phyloP scores from a whole-genome alignment of 2,113 vertebrate species.

The Lethenteron reissneri region DNA sequence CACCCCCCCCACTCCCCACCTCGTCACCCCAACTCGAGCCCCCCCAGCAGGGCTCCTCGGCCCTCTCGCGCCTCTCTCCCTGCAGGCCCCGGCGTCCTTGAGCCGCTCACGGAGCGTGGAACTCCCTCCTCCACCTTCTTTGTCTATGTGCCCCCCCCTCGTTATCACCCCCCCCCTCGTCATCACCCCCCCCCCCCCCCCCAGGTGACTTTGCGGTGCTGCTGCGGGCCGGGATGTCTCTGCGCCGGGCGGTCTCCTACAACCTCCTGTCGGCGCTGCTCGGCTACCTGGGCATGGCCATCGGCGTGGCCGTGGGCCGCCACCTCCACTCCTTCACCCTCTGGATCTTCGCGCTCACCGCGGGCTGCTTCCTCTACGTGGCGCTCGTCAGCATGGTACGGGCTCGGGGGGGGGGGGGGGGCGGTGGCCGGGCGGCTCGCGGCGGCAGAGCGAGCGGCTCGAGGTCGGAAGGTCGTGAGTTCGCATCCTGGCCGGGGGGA shows the following conservation, averaged over 20 bases:
- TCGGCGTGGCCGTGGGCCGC: conserved; percentile 24
- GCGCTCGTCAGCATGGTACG: conserved; percentile 59
- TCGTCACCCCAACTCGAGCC: not conserved
- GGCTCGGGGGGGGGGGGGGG: conserved; percentile 8
- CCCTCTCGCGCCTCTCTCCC: no score
- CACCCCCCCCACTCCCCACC: fast-evolving
- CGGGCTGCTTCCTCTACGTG: conserved; percentile 46
- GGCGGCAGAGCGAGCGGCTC: no score
- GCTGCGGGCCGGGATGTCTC: conserved; percentile 25
- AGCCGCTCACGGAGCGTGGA: no score
- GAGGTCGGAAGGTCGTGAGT: no score
- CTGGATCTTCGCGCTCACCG: conserved; percentile 39
- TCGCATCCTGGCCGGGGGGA: no score
- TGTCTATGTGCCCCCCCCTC: not conserved
- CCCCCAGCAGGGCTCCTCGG: no score
- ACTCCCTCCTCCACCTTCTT: not conserved
- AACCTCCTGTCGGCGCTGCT: conserved; percentile 31
- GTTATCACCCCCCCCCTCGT: not conserved
- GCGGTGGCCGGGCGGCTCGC: no score
- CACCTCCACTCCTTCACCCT: conserved; percentile 25
- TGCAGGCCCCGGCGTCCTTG: no score
- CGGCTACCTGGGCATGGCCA: conserved; percentile 23
- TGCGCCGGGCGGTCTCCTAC: conserved; percentile 21
- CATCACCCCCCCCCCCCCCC: not conserved
- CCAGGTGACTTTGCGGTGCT: conserved; percentile 40